Base-by-base conservation (phyloP, 1,140 invertebrate species). In the Rhizoglyphus robini region DNA sequence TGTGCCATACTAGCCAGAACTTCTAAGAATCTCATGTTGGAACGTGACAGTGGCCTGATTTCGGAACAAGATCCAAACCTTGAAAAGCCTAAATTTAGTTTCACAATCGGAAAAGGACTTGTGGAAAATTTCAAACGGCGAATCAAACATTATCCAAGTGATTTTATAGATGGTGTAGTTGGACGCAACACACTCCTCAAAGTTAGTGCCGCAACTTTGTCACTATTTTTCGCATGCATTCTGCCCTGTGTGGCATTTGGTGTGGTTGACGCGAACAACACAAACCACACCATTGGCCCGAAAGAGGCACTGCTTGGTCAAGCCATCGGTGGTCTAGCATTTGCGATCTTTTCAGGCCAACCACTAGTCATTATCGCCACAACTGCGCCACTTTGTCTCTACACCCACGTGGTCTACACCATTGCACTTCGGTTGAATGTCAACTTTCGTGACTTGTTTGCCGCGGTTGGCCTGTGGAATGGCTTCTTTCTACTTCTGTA, bases 101-200 rank as follows among this genome's bases (percentile, higher is more conserved):
- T 60, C n/a, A 41, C 64, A 4, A 63, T 68, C 30, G 54, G 61
- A 25, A 65, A 30, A 23, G 75, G 74, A 11, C 38, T 77, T 1
- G 61, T 68, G 27, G 72, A 76, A 32, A 75, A 76, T 48, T 71
- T 76, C 54, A 68, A 65, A n/a, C 68, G 74, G 32, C 69, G 75
- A 41, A 57, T 66, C 54, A 51, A 51, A n/a, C 70, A 69, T 62
- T 76, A 76, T 68, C 31, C 63, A 18, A 73, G 71, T 15, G 75
- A 76, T 69, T 76, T 71, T 67, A 25, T 72, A 8, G 75, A 77
- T 68, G 75, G 75, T 41, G 67, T 83, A 27, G 67, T 75, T 30
- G 81, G 81, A 11, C 74, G 75, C 61, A 76, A 76, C 64, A 80
- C 81, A 13, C 70, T 81, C 13, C 77, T 79, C 65, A 83, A 83